Base-by-base conservation (phyloP, 1,140 invertebrate species). In the Micrasema minimum region DNA sequence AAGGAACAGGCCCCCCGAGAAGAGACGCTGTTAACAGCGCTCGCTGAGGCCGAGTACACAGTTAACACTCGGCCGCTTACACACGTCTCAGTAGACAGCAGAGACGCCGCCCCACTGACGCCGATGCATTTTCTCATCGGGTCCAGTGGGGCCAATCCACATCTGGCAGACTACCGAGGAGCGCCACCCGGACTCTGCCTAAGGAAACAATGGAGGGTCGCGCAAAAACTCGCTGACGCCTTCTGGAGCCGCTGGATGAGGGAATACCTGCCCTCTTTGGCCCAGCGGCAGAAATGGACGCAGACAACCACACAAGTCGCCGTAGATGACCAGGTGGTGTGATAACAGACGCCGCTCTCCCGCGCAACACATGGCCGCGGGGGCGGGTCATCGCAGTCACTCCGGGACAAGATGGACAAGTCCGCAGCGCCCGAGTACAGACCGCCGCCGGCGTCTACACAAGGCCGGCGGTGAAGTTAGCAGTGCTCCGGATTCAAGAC, bases 51-150 rank as follows among this genome's bases (percentile, higher is more conserved):
- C 12, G 74, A 75, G 57, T 23, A 57, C n/a, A 59, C 50, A 3
- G 37, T 77, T 9, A 77, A 77, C 55, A 23, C 20, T 1, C 71
- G 75, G 6, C 76, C 73, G 9, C 55, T 77, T 3, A 75, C 66
- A n/a, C 53, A 72, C 22, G 37, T 74, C 1, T 75, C 76, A 0
- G 45, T 61, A 1, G 74, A 75, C 48, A 64, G 51, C 11, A 22
- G 59, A 48, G 76, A 77, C 46, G 11, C 38, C 0, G 43, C 18
- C 9, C 68, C 72, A 2, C 57, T 78, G 2, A 77, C 77, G 0
- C 77, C 77, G 10, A 72, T 66, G 11, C 72, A 77, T 50, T 77
- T 77, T 50, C 53, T 77, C n/a, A 75, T 74, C 16, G 72, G 72
- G 6, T 43, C 31, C 16, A 46, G 65, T 14, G 61, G 65, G 11